These are phyloP conservation scores for Muscicapa comitata DNA, from an alignment of 2,797 vertebrate genomes.

Conservation along the genomic window DNA sequence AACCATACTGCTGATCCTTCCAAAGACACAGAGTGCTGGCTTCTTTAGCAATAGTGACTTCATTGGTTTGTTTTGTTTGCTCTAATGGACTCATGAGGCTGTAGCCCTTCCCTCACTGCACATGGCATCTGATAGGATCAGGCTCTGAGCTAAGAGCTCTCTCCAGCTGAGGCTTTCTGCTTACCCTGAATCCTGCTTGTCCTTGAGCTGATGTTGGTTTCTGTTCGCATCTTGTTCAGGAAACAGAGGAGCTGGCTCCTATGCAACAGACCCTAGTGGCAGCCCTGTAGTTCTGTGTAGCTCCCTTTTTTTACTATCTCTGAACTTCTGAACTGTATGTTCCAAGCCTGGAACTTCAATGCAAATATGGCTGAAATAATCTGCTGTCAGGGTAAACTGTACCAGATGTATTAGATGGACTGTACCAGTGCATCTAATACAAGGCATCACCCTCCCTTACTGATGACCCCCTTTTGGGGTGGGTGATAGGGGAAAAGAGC, in stretches of 20 bases:
- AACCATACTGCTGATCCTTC: neutral
- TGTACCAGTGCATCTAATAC: neutral
- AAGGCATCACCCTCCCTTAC: neutral
- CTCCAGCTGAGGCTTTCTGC: neutral
- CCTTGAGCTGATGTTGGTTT: neutral
- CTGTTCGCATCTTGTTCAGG: neutral
- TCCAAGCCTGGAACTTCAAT: neutral
- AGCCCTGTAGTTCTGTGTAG: neutral
- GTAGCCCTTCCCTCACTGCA: neutral
- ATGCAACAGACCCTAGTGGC: neutral
- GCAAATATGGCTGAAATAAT: neutral
- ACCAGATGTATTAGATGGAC: neutral
- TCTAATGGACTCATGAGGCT: fast-evolving
- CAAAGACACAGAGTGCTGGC: neutral
- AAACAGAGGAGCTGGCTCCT: neutral
- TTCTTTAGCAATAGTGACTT: neutral
- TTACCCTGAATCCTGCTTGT: neutral
- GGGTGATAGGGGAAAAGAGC: neutral
- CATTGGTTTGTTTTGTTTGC: neutral
- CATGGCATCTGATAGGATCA: neutral
- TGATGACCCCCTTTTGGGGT: neutral
- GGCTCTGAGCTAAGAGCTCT: neutral
- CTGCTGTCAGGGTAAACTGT: neutral
- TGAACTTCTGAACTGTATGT: neutral
- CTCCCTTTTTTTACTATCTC: neutral